A percentile compares a stretch with the other conserved stretches of the same genome.
Evolutionary conservation across 1,140 invertebrate species (phyloP).

Genomic region (Zaprionus gabonicus): DNA sequence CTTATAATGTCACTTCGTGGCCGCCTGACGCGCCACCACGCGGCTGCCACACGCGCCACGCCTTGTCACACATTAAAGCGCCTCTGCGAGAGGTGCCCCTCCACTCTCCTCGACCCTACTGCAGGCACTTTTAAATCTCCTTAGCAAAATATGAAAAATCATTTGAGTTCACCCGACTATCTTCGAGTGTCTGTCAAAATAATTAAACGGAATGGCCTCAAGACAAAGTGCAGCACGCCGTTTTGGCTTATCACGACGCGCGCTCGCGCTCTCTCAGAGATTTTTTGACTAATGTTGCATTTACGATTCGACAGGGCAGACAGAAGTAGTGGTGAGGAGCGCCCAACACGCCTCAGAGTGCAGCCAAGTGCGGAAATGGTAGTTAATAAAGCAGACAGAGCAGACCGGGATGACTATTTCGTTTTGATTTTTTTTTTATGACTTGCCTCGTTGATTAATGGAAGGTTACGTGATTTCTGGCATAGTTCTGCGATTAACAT

Average conservation of each 20-base stretch:
- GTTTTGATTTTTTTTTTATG: slow-evolving; percentile 56
- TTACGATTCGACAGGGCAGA: slow-evolving; percentile 34
- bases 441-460: slow-evolving; percentile 70
- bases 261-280: slow-evolving; percentile 39
- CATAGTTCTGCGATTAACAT: slow-evolving; percentile 74
- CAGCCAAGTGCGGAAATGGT: slow-evolving; percentile 67
- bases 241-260: slow-evolving; percentile 64
- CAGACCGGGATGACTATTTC: slow-evolving; percentile 32
- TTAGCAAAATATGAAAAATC: slow-evolving; percentile 72
- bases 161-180: slow-evolving; percentile 46
- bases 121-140: slow-evolving; percentile 49
- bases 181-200: slow-evolving; percentile 77
- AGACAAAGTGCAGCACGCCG: slow-evolving; percentile 64
- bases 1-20: slow-evolving; percentile 59
- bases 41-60: slow-evolving; percentile 51
- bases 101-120: background rate
- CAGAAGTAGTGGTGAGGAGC: background rate
- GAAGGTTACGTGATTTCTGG: slow-evolving; percentile 77
- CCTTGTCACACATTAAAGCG: slow-evolving; percentile 33
- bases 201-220: slow-evolving; percentile 77
- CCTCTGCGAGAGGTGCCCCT: background rate
- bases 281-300: slow-evolving; percentile 79
- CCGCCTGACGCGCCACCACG: slow-evolving; percentile 5
- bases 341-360: slow-evolving; percentile 16
- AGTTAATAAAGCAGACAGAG: slow-evolving; percentile 58